These are phyloP conservation scores for Gymnothorax reevesii DNA, from an alignment of 2,797 vertebrate species.

Conservation along the genomic window DNA sequence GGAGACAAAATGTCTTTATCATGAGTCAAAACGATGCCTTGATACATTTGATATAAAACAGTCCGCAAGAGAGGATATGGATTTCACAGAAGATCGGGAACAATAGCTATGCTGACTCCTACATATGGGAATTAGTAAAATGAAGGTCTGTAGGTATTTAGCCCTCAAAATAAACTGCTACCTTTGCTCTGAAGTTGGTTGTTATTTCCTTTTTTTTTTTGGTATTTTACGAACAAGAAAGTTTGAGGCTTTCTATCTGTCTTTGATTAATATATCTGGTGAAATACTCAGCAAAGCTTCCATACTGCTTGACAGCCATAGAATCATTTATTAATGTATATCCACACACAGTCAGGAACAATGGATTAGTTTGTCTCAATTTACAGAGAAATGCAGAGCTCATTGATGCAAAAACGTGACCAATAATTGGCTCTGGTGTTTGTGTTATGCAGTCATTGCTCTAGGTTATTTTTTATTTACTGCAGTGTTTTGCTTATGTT, in stretches of 20 bases:
- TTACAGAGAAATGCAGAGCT: too few relatives aligned
- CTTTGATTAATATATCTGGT: neutral
- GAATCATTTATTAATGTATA: neutral
- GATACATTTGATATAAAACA: conserved; percentile 12
- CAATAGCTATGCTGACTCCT: neutral
- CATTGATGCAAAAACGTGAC: too few relatives aligned
- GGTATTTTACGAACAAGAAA: neutral
- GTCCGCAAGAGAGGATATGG: neutral
- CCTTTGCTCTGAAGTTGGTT: neutral
- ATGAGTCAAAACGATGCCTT: conserved; percentile 14
- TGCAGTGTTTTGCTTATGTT: conserved; percentile 64
- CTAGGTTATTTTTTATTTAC: too few relatives aligned
- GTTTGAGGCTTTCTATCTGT: neutral
- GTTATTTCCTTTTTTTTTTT: too few relatives aligned
- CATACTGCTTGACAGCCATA: neutral
- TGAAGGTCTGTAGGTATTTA: neutral
- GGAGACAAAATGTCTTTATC: conserved; percentile 3
- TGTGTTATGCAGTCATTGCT: too few relatives aligned
- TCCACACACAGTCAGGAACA: neutral
- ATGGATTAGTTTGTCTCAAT: conserved; percentile 26
- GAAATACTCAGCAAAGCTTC: neutral
- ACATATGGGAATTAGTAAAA: neutral
- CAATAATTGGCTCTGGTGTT: too few relatives aligned
- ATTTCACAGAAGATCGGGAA: neutral
- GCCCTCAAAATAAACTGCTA: neutral